phyloP scores from a whole-genome alignment of 37 sponge, comb jelly and placozoan genomes.

The Bolinopsis microptera region DNA sequence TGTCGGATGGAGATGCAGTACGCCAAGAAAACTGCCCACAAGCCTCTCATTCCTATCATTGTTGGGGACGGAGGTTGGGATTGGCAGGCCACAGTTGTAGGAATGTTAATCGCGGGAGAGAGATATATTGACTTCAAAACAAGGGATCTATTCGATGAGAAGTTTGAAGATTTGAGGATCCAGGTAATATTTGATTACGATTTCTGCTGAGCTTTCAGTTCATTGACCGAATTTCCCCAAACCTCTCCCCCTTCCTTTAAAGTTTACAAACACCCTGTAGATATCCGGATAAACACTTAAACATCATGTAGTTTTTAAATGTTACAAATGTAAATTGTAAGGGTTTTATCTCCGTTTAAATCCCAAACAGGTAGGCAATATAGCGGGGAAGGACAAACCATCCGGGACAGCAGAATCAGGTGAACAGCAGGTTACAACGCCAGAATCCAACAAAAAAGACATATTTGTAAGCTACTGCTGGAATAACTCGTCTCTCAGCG shows the following conservation, averaged over 20 bases:
- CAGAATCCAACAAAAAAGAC: not conserved
- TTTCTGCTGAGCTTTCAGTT: not conserved
- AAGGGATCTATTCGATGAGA: conserved; percentile 15
- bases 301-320: no score
- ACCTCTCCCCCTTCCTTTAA: no score
- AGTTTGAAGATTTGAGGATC: not conserved
- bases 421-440: no score
- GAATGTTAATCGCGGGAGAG: conserved; percentile 59
- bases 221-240: no score
- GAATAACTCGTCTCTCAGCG: conserved; percentile 24
- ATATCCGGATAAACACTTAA: no score
- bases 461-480: conserved; percentile 61
- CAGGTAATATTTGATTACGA: conserved; percentile 30
- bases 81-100: conserved; percentile 49
- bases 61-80: conserved; percentile 13
- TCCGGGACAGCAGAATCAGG: no score
- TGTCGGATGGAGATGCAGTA: conserved; percentile 65
- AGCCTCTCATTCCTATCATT: conserved; percentile 53
- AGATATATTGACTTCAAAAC: conserved; percentile 49
- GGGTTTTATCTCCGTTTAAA: no score
- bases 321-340: no score
- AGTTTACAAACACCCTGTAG: no score
- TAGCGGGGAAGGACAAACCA: no score
- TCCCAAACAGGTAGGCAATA: no score
- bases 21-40: conserved; percentile 49